These are phyloP conservation scores for Clostera curtula DNA, from an alignment of 2,888 invertebrate species.

Conservation along the genomic window DNA sequence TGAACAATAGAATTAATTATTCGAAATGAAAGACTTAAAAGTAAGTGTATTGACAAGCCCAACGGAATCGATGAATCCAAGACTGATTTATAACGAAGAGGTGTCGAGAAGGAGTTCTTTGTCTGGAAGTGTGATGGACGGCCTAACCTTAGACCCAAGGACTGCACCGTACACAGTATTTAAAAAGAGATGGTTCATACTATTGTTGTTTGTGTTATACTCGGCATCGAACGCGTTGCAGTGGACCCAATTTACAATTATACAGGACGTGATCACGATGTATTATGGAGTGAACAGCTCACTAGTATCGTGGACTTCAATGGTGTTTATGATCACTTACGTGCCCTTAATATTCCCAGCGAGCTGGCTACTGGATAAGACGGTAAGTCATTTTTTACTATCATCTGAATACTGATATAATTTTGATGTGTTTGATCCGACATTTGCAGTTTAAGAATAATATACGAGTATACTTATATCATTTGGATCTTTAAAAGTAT, in stretches of 20 bases:
- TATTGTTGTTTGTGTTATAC: constrained; percentile 88
- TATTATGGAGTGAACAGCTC: constrained; percentile 87
- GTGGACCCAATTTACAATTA: constrained; percentile 97
- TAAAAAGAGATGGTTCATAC: constrained; percentile 84
- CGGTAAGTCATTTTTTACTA: constrained; percentile 77
- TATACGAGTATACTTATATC: no score
- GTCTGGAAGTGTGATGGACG: constrained; percentile 46
- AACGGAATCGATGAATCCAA: constrained; percentile 23
- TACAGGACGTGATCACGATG: constrained; percentile 83
- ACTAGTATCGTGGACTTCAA: constrained; percentile 97
- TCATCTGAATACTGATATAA: not conserved
- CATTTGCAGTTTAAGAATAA: no score
- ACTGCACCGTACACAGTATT: constrained; percentile 72
- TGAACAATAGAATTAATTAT: no score
- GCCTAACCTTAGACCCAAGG: constrained; percentile 19
- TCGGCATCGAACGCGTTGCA: constrained; percentile 95
- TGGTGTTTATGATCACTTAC: constrained; percentile 98
- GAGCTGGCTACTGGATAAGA: constrained; percentile 94
- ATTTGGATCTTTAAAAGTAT: no score
- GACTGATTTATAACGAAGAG: constrained; percentile 23
- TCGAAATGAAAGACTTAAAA: no score
- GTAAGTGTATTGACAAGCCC: no score
- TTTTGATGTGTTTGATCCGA: no score
- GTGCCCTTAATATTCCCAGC: constrained; percentile 98
- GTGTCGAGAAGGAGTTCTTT: constrained; percentile 23